Conservation (phyloP, 2,113 vertebrate species). For the Hymenochirus boettgeri region DNA sequence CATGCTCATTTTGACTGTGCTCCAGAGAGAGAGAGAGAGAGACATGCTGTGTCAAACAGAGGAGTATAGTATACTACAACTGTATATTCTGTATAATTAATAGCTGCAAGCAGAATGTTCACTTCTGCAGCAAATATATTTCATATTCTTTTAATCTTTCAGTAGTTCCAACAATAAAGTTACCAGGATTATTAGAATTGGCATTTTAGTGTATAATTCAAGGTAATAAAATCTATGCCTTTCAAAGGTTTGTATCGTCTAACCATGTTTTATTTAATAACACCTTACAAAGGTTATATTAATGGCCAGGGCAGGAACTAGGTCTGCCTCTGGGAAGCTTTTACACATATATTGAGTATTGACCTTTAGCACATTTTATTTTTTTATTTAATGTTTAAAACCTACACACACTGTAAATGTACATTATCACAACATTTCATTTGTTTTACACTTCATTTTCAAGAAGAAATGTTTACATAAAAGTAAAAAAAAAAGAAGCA, state of each 20-base stretch:
- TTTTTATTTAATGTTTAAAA: slow-evolving; percentile 50
- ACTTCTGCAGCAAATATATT: background rate
- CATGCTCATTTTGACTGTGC: too few relatives aligned
- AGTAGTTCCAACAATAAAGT: slow-evolving; percentile 1
- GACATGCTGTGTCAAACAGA: too few relatives aligned
- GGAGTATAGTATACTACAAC: background rate
- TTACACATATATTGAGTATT: slow-evolving; percentile 43
- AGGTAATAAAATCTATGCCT: slow-evolving; percentile 6
- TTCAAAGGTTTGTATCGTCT: slow-evolving; percentile 44
- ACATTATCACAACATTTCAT: background rate
- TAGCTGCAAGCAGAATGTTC: background rate
- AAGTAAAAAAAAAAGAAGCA: too few relatives aligned
- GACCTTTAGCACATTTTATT: slow-evolving; percentile 50
- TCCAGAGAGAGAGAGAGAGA: too few relatives aligned
- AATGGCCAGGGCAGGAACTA: slow-evolving; percentile 52
- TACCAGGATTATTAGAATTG: background rate
- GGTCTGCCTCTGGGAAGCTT: slow-evolving; percentile 51
- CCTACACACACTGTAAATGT: background rate
- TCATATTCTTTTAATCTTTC: slow-evolving; percentile 1
- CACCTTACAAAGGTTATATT: slow-evolving; percentile 51
- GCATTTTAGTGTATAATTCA: background rate
- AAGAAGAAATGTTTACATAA: too few relatives aligned
- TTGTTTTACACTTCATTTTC: background rate
- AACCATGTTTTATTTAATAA: slow-evolving; percentile 49
- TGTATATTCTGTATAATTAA: background rate